Evolutionary conservation across 2,113 vertebrate species (phyloP), one percentile per base, ranked within the genome.

Genomic region (Apus apus): DNA sequence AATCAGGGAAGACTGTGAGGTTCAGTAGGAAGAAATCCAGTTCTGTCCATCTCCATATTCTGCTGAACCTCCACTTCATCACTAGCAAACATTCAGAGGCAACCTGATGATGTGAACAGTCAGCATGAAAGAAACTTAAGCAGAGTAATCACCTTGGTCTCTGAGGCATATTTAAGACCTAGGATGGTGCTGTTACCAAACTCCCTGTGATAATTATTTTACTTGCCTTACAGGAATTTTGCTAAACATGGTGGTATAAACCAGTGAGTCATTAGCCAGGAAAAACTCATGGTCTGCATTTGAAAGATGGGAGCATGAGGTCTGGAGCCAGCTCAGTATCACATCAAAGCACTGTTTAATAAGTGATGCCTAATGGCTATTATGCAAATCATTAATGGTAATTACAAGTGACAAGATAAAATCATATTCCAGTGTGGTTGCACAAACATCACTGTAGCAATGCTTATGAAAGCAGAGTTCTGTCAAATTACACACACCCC

Each of bases 391-490:
- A 61, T 75, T 84, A 72, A 56, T 54, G 89, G 61, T 92, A 96
- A 95, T 96, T 96, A 96, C 80, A 93, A 97, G 90, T 70, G 96
- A 96, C 93, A 92, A 97, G 96, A 97, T 97, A 95, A 93, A 93
- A 97, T 97, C 96, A 62, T 85, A 25, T 50, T 78, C 32, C 48
- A 58, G 66, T 53, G 83, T 32, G 73, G 85, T 93, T 97, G 90
- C 94, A 96, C 88, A 96, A 96, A 95, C 92, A 95, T 74, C 86
- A 89, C 76, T 87, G 94, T 93, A 76, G 96, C 93, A 95, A 90
- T 68, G 88, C 92, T 97, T 92, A 57, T 87, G 92, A 96, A 96
- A 96, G 93, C 86, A 75, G 46, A 94, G 90, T 34, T 64, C 82
- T 92, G 92, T 87, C 2, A 0, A 46, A 84, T 19, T 3, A 71